phyloP scores from a whole-genome alignment of 2,888 invertebrate species.

The Meliscaeva auricollis region DNA sequence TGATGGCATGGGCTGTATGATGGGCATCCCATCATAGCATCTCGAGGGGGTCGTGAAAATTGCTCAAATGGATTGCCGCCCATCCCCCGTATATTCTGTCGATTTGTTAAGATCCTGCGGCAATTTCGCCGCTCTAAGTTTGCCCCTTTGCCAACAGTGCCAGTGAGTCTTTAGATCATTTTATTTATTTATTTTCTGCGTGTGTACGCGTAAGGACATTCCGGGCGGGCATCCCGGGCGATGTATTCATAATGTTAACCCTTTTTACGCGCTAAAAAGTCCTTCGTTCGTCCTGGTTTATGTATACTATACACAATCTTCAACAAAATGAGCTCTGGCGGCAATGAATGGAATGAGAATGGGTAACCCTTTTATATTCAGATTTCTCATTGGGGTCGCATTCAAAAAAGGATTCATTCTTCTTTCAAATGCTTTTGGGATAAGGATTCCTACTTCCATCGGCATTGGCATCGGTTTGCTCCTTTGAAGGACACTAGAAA shows the following conservation, averaged over 20 bases:
- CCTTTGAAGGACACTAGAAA: conserved; percentile 47
- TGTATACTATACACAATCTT: not conserved
- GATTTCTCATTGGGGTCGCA: conserved; percentile 58
- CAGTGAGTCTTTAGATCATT: conserved; percentile 61
- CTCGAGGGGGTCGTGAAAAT: conserved; percentile 52
- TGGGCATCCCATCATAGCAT: not conserved
- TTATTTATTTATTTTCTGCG: conserved; percentile 67
- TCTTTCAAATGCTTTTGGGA: conserved; percentile 30
- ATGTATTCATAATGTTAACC: conserved; percentile 67
- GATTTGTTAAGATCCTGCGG: conserved; percentile 58
- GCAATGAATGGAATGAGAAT: conserved; percentile 13
- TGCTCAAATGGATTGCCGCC: conserved; percentile 51
- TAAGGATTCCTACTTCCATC: conserved; percentile 33
- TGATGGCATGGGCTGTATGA: no score
- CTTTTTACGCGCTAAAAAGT: conserved; percentile 55
- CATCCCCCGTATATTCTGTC: conserved; percentile 2
- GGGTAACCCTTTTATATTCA: conserved; percentile 64
- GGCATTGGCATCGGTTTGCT: not conserved
- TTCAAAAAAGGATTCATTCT: conserved; percentile 41
- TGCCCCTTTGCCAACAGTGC: conserved; percentile 20
- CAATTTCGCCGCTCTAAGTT: conserved; percentile 53
- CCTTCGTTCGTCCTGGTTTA: conserved; percentile 18
- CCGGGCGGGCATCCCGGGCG: conserved; percentile 18
- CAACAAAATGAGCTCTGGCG: not conserved
- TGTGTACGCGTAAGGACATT: conserved; percentile 59